Evolutionary conservation across 1,140 invertebrate genomes (phyloP).

Genomic region (Metopolophium dirhodum): DNA sequence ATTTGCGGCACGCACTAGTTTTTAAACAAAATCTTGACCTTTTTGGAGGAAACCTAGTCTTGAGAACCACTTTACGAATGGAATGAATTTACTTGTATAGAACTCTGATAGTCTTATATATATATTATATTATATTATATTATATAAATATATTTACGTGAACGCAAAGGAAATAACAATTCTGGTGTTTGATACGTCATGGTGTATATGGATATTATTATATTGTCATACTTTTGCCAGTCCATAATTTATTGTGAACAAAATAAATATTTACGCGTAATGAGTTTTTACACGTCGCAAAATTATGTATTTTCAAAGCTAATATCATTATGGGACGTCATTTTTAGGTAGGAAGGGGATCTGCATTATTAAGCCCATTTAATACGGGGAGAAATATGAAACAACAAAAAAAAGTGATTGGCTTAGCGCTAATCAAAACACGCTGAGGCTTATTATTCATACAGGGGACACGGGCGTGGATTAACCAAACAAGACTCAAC

Average conservation of each 20-base stretch:
- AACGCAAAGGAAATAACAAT: not conserved
- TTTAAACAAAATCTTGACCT: not conserved
- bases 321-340: not conserved
- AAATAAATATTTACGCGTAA: constrained; percentile 14
- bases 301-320: not conserved
- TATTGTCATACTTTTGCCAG: not conserved
- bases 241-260: not conserved
- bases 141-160: not conserved
- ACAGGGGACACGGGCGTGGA: constrained; percentile 11
- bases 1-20: not conserved
- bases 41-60: not conserved
- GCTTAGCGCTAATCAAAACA: constrained; percentile 50
- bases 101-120: too few species aligned
- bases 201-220: not conserved
- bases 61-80: not conserved
- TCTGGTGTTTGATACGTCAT: not conserved
- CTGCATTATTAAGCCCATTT: constrained; percentile 41
- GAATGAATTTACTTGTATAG: not conserved
- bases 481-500: constrained; percentile 20
- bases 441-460: constrained; percentile 27
- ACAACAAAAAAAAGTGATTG: constrained; percentile 27
- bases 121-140: not conserved
- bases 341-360: not conserved
- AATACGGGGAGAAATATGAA: constrained; percentile 21
- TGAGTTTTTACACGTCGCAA: not conserved